phyloP scores from a whole-genome alignment of 1,140 invertebrate genomes.

The Drosophila melanogaster region Release_6_plus_ISO1_MT NT_033777.3:6300001-6300500 shows the following conservation, averaged over 20 bases:
- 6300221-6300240: conserved; percentile 91
- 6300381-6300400: conserved; percentile 87
- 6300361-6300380: conserved; percentile 88
- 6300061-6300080: conserved; percentile 86
- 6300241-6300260: conserved; percentile 87
- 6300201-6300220: conserved; percentile 84
- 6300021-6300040: conserved; percentile 85
- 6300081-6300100: conserved; percentile 86
- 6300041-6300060: conserved; percentile 86
- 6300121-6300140: conserved; percentile 85
- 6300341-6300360: conserved; percentile 90
- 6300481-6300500: conserved; percentile 84
- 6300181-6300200: not conserved
- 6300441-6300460: conserved; percentile 72
- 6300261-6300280: conserved; percentile 89
- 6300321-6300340: conserved; percentile 90
- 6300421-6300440: conserved; percentile 70
- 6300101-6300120: conserved; percentile 87
- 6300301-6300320: conserved; percentile 88
- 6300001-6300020: conserved; percentile 86
- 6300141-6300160: conserved; percentile 86
- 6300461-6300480: conserved; percentile 84
- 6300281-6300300: conserved; percentile 89
- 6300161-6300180: conserved; percentile 85
- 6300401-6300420: conserved; percentile 75